A percentile compares a stretch with the other conserved stretches of the same genome.
phyloP scores from a whole-genome alignment of 2,888 invertebrate species.

The Branchinecta sandiegonensis region DNA sequence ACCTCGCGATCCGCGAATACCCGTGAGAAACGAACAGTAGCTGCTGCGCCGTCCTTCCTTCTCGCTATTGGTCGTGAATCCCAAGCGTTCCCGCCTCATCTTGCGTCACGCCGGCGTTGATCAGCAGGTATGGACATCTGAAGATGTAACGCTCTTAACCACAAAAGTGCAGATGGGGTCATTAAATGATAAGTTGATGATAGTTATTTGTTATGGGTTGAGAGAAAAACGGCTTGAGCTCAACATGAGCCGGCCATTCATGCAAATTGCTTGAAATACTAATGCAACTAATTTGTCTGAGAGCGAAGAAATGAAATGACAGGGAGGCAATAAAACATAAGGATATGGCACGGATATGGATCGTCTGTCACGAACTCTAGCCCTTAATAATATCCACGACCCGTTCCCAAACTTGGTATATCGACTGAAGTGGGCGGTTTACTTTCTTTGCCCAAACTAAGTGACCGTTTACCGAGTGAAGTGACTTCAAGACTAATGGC shows the following conservation, averaged over 20 bases:
- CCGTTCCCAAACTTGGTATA: too few relatives aligned
- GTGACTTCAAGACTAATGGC: too few relatives aligned
- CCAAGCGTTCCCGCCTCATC: too few relatives aligned
- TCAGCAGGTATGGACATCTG: constrained; percentile 12
- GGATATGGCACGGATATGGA: too few relatives aligned
- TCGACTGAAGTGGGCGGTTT: too few relatives aligned
- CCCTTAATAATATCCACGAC: too few relatives aligned
- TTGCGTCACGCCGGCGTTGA: not conserved
- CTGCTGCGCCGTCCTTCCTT: not conserved
- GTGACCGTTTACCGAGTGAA: too few relatives aligned
- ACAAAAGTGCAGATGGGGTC: constrained; percentile 4
- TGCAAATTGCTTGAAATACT: constrained; percentile 10
- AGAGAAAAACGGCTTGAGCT: constrained; percentile 14
- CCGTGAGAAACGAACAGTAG: constrained; percentile 15
- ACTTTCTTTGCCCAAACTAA: too few relatives aligned
- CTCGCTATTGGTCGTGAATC: not conserved
- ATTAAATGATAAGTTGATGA: constrained; percentile 6
- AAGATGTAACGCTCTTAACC: constrained; percentile 12
- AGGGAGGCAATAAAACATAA: too few relatives aligned
- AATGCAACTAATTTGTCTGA: constrained; percentile 14
- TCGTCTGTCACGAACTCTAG: too few relatives aligned
- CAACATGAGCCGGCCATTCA: constrained; percentile 11
- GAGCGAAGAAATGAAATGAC: not conserved
- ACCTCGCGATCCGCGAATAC: not conserved
- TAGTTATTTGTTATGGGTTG: constrained; percentile 14